Evolutionary conservation across 2,113 vertebrate species (phyloP).

Genomic region (Cryptotis parvus): DNA sequence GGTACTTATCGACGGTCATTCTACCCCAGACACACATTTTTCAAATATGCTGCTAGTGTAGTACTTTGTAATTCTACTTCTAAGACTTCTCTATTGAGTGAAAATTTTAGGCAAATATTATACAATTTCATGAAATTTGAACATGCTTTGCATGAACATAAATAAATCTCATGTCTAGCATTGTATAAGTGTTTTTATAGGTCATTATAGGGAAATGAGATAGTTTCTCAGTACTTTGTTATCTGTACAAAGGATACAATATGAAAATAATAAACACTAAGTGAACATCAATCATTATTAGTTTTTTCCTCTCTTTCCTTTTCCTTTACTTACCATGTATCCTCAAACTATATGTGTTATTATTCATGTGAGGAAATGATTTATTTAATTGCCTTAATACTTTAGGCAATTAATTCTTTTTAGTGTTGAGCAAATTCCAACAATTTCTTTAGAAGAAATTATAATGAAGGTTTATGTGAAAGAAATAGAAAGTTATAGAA

Average conservation of each 20-base stretch:
- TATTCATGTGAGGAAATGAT: conserved; percentile 79
- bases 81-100: neutral
- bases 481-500: conserved; percentile 70
- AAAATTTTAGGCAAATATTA: neutral
- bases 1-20: neutral
- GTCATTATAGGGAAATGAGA: neutral
- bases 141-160: neutral
- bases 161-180: neutral
- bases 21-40: neutral
- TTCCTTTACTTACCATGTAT: conserved; percentile 73
- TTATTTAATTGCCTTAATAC: conserved; percentile 79
- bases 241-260: neutral
- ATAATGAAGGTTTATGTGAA: conserved; percentile 75
- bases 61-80: neutral
- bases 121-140: neutral
- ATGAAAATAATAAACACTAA: neutral
- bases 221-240: neutral
- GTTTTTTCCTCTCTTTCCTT: neutral
- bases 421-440: conserved; percentile 80
- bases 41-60: neutral
- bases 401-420: conserved; percentile 83
- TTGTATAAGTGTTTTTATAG: neutral
- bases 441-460: conserved; percentile 78
- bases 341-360: conserved; percentile 76
- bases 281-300: neutral